These are phyloP conservation scores for Mesitornis unicolor DNA, from an alignment of 2,113 vertebrate genomes.

Conservation along the genomic window DNA sequence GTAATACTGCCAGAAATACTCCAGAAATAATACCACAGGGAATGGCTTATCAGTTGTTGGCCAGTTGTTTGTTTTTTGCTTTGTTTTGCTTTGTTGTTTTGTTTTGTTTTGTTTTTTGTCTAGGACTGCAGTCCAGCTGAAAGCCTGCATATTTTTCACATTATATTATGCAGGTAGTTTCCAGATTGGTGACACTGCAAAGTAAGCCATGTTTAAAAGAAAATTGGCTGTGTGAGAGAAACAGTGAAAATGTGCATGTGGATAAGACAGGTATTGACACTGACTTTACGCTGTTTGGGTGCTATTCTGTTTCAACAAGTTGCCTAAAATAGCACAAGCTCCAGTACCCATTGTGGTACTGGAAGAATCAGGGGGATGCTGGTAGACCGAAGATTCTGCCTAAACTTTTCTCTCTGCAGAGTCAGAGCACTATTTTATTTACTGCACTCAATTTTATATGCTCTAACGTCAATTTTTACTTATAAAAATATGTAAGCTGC, in stretches of 20 bases:
- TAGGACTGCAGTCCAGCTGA: background rate
- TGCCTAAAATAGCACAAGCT: background rate
- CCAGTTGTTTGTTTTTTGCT: background rate
- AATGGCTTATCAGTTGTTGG: background rate
- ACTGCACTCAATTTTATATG: background rate
- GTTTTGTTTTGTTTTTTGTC: background rate
- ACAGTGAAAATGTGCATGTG: background rate
- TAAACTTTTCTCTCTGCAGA: background rate
- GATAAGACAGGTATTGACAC: background rate
- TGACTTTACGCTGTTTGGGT: background rate
- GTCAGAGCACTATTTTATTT: background rate
- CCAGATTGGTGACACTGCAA: background rate
- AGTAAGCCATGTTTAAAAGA: background rate
- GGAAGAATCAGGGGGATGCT: background rate
- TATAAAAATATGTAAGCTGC: too few species aligned
- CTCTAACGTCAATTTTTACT: too few species aligned
- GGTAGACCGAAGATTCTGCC: background rate
- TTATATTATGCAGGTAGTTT: background rate
- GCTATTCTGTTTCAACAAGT: background rate
- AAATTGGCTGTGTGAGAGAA: background rate
- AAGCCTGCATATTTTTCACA: background rate
- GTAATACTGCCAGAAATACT: background rate
- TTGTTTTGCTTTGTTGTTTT: background rate
- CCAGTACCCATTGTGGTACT: rapidly evolving
- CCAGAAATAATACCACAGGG: background rate